Conservation (phyloP, 2,797 vertebrate genomes). For the Pelobates cultripes region DNA sequence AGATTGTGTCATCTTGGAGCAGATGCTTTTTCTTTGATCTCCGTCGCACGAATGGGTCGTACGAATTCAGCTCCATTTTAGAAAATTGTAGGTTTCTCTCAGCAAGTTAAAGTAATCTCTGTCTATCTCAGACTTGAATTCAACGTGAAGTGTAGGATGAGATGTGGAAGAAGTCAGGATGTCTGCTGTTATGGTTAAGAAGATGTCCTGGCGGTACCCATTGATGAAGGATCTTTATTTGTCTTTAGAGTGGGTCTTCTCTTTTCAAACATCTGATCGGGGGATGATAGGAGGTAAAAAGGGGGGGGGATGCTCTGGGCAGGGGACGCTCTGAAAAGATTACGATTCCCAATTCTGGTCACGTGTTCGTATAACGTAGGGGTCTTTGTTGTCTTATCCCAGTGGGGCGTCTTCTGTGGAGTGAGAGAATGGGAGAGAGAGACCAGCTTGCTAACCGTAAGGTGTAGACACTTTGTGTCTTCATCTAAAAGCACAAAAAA, state of each 20-base stretch:
- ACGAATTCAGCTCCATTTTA: too few species aligned
- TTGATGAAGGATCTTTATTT: not conserved
- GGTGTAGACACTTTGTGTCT: slow-evolving; percentile 15
- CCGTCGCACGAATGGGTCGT: too few species aligned
- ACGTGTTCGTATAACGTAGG: slow-evolving; percentile 59
- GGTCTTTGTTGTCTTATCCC: slow-evolving; percentile 49
- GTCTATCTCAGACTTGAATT: too few species aligned
- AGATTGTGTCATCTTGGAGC: too few species aligned
- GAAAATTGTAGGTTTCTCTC: too few species aligned
- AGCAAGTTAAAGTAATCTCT: too few species aligned
- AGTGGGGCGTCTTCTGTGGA: slow-evolving; percentile 50
- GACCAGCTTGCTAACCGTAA: slow-evolving; percentile 29
- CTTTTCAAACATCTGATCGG: slow-evolving; percentile 1
- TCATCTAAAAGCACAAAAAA: not conserved
- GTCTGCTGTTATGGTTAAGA: not conserved
- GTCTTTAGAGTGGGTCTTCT: not conserved
- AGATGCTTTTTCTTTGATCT: too few species aligned
- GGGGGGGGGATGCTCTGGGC: not conserved
- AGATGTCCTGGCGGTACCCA: not conserved
- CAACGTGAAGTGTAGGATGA: too few species aligned
- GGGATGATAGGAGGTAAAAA: not conserved
- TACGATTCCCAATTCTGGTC: slow-evolving; percentile 60
- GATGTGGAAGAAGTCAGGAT: not conserved
- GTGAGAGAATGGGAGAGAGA: not conserved
- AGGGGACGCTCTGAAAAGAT: slow-evolving; percentile 39